Conservation (phyloP, 2,113 vertebrate genomes). For the Chaetodon auriga region DNA sequence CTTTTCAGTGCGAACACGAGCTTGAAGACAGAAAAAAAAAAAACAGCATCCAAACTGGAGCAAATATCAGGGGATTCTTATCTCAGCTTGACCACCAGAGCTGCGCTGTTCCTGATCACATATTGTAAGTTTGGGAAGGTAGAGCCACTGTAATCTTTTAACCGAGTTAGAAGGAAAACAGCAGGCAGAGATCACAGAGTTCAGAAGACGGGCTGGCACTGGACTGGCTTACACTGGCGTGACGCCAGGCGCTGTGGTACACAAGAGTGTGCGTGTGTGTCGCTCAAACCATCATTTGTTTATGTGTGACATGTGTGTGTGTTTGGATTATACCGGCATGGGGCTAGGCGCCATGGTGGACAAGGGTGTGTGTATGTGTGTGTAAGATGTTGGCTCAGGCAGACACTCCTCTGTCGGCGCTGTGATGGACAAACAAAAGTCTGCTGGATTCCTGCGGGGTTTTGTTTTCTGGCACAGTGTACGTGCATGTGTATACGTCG, state of each 20-base stretch:
- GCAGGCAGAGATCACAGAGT: constrained; percentile 69
- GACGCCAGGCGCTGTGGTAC: constrained; percentile 53
- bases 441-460: constrained; percentile 67
- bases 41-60: neutral
- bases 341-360: constrained; percentile 67
- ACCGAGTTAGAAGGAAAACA: constrained; percentile 70
- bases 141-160: constrained; percentile 71
- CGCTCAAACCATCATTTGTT: constrained; percentile 49
- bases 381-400: constrained; percentile 69
- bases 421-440: constrained; percentile 75
- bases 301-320: constrained; percentile 59
- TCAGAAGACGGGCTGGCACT: constrained; percentile 59
- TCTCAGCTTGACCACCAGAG: constrained; percentile 36
- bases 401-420: constrained; percentile 68
- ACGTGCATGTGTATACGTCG: constrained; percentile 23
- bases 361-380: constrained; percentile 57
- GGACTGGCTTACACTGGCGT: constrained; percentile 65
- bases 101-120: constrained; percentile 20
- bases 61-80: constrained; percentile 32
- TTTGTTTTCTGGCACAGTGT: constrained; percentile 57
- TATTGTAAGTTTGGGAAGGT: constrained; percentile 45
- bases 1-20: constrained; percentile 37
- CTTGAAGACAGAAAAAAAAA: neutral
- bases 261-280: constrained; percentile 44
- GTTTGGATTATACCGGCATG: constrained; percentile 62